These are phyloP conservation scores for Drosophila kikkawai DNA, from an alignment of 1,140 invertebrate genomes.

Conservation along the genomic window DNA sequence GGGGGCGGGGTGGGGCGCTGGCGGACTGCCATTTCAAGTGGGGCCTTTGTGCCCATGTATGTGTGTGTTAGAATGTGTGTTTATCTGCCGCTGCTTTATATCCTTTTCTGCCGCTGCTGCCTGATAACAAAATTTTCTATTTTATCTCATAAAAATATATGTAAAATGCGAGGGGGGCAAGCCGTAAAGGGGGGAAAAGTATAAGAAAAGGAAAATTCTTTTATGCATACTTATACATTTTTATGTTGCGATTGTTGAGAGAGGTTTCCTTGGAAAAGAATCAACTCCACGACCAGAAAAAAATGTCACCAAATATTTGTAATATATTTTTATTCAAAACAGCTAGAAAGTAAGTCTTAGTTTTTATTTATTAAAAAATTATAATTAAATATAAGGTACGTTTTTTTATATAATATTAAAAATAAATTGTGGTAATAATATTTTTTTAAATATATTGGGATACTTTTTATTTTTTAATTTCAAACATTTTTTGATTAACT, in stretches of 20 bases:
- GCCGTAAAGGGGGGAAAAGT: slow-evolving; percentile 14
- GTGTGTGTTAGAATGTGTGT: slow-evolving; percentile 31
- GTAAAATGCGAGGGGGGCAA: slow-evolving; percentile 30
- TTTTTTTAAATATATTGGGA: no score
- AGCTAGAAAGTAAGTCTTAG: background rate
- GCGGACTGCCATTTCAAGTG: slow-evolving; percentile 67
- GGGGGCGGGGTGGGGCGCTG: slow-evolving; percentile 10
- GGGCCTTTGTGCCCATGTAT: slow-evolving; percentile 61
- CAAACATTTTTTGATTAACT: background rate
- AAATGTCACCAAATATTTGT: background rate
- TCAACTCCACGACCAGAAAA: slow-evolving; percentile 1
- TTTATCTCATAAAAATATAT: slow-evolving; percentile 84
- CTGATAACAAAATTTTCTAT: slow-evolving; percentile 84
- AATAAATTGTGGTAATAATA: no score
- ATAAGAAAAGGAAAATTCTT: slow-evolving; percentile 57
- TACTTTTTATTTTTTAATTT: no score
- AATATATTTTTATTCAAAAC: background rate
- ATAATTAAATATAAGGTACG: no score
- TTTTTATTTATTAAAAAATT: background rate
- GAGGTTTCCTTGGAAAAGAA: slow-evolving; percentile 5
- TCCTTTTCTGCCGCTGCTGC: slow-evolving; percentile 71
- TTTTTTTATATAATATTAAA: no score
- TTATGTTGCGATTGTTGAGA: slow-evolving; percentile 56
- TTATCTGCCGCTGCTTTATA: slow-evolving; percentile 70
- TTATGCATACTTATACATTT: slow-evolving; percentile 59